Conservation (phyloP, 2,113 vertebrate genomes). For the Prunella fulvescens region DNA sequence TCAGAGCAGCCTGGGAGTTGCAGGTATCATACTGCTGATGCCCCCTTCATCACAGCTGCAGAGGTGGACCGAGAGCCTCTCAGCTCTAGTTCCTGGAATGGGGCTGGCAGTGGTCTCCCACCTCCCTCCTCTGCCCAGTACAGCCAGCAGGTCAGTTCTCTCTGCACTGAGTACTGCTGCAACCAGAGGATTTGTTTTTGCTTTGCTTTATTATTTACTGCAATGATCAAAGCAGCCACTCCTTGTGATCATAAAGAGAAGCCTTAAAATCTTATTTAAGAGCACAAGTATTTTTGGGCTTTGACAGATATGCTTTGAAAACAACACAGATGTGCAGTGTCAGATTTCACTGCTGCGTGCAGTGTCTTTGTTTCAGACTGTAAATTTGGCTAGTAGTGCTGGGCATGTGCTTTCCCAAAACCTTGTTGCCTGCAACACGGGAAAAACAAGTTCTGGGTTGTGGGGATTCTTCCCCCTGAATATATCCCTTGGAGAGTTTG, state of each 20-base stretch:
- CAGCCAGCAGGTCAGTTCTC: not conserved
- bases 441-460: not conserved
- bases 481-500: not conserved
- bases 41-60: rapidly evolving
- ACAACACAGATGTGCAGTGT: slow-evolving; percentile 23
- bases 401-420: not conserved
- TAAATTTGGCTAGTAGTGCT: not conserved
- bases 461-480: rapidly evolving
- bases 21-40: rapidly evolving
- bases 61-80: not conserved
- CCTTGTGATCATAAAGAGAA: not conserved
- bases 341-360: not conserved
- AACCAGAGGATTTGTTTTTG: not conserved
- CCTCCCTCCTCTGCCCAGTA: not conserved
- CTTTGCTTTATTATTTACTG: not conserved
- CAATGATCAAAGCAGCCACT: not conserved
- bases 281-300: not conserved
- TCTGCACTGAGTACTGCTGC: not conserved
- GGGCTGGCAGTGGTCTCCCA: not conserved
- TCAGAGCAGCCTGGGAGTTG: not conserved
- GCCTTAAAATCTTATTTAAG: not conserved
- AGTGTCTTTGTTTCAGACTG: not conserved
- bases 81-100: not conserved
- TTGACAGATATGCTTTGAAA: slow-evolving; percentile 30
- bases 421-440: not conserved